Evolutionary conservation across 2,113 vertebrate genomes (phyloP).

Genomic region (Orcinus orca): DNA sequence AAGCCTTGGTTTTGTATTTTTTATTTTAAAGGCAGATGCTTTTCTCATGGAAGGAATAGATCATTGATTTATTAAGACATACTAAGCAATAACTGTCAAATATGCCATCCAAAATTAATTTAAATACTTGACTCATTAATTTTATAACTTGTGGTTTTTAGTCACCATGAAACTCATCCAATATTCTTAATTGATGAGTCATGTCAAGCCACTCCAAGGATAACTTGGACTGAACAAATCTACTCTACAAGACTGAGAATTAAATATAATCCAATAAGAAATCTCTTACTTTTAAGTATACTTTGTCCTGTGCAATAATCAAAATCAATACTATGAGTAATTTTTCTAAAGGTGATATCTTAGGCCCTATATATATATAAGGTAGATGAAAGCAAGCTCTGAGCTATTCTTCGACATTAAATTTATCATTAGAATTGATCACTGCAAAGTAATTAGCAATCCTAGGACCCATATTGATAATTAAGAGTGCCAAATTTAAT

Average conservation of each 20-base stretch:
- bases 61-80: not conserved
- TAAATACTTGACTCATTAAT: slow-evolving; percentile 1
- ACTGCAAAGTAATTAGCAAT: not conserved
- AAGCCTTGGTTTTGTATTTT: not conserved
- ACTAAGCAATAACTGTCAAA: not conserved
- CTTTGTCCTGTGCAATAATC: not conserved
- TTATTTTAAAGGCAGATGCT: not conserved
- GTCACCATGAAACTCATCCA: not conserved
- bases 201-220: not conserved
- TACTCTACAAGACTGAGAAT: not conserved
- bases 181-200: not conserved
- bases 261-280: not conserved
- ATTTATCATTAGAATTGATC: not conserved
- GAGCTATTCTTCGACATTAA: not conserved
- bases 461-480: not conserved
- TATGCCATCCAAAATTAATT: not conserved
- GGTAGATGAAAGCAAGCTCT: not conserved
- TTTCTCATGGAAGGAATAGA: not conserved
- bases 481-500: not conserved
- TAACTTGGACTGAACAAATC: not conserved
- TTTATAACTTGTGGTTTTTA: not conserved
- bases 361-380: not conserved
- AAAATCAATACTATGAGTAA: not conserved
- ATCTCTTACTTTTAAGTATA: not conserved
- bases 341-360: not conserved